Evolutionary conservation across 2,113 vertebrate genomes (phyloP), one percentile per base, ranked within the genome.

Genomic region (Ascaphus truei): DNA sequence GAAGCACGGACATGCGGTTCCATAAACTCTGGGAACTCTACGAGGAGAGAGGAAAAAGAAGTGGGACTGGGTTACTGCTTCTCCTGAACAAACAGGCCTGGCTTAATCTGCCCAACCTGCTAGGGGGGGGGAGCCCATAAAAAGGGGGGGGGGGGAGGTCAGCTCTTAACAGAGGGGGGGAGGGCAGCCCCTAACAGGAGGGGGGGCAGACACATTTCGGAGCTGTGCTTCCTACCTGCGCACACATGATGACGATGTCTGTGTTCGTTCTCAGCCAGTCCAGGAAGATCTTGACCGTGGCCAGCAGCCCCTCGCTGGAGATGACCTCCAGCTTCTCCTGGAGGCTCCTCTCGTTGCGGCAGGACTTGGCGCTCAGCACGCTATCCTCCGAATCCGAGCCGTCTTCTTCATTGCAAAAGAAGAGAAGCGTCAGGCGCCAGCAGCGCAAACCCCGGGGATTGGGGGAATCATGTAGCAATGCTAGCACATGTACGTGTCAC

Each of bases 11-110:
- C 52, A 99, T 87, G 62, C 96, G 86, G 83, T 99, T 98, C 96
- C 96, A 99, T 77, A 99, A 82, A 81, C 96, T 98, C 47, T 98
- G 96, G 63, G 96, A 99, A 79, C 96, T 99, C 96, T 98, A 30
- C 47, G 13, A 79, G 11, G 63, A 43, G 67, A 3, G n/a, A n/a
- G n/a, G n/a, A n/a, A n/a, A n/a, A n/a, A n/a, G 72, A 29, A 10
- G 31, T 12, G 43, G 3, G 41, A n/a, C n/a, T n/a, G n/a, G n/a
- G n/a, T n/a, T n/a, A n/a, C n/a, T n/a, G n/a, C n/a, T n/a, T n/a
- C n/a, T n/a, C n/a, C n/a, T n/a, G n/a, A n/a, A n/a, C n/a, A n/a
- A n/a, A n/a, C n/a, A n/a, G n/a, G n/a, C n/a, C n/a, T n/a, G n/a
- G n/a, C n/a, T n/a, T n/a, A n/a, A n/a, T n/a, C n/a, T n/a, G n/a